These are phyloP conservation scores for Lithobates pipiens DNA, from an alignment of 2,797 vertebrate genomes.

Conservation along the genomic window DNA sequence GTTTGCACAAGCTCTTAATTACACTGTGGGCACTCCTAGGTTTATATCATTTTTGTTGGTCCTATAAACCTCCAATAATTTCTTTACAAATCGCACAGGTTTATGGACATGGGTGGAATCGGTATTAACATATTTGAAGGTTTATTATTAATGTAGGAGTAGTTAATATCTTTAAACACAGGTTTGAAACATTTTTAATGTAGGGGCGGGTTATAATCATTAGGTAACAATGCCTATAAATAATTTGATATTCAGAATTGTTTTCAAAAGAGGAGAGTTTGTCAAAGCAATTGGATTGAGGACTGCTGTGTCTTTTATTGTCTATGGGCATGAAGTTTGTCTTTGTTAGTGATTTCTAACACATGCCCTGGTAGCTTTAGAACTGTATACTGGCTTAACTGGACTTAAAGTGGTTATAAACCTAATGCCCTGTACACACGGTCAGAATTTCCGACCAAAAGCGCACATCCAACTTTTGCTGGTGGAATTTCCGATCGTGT, in stretches of 20 bases:
- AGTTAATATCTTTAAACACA: slow-evolving; percentile 50
- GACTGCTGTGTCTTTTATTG: background rate
- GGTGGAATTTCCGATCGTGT: too few species aligned
- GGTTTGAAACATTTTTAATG: slow-evolving; percentile 27
- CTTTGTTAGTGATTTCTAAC: background rate
- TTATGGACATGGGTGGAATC: slow-evolving; percentile 55
- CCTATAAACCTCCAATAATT: slow-evolving; percentile 40
- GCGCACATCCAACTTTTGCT: too few species aligned
- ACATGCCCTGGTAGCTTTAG: background rate
- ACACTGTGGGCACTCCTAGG: slow-evolving; percentile 27
- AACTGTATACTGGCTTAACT: too few species aligned
- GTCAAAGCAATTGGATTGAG: background rate
- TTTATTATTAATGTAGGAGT: slow-evolving; percentile 55
- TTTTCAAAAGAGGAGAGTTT: background rate
- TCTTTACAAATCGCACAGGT: slow-evolving; percentile 38
- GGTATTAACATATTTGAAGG: slow-evolving; percentile 26
- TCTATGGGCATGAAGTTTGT: background rate
- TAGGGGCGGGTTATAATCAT: slow-evolving; percentile 29
- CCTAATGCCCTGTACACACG: too few species aligned
- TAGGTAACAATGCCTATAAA: slow-evolving; percentile 11
- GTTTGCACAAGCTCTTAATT: slow-evolving; percentile 48
- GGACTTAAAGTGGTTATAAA: too few species aligned
- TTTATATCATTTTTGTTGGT: slow-evolving; percentile 37
- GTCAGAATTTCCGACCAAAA: too few species aligned
- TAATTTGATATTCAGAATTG: background rate